A percentile compares a stretch with the other conserved stretches of the same genome.
Evolutionary conservation across 1,140 invertebrate species (phyloP).

Genomic region (Diachasma alloeum): DNA sequence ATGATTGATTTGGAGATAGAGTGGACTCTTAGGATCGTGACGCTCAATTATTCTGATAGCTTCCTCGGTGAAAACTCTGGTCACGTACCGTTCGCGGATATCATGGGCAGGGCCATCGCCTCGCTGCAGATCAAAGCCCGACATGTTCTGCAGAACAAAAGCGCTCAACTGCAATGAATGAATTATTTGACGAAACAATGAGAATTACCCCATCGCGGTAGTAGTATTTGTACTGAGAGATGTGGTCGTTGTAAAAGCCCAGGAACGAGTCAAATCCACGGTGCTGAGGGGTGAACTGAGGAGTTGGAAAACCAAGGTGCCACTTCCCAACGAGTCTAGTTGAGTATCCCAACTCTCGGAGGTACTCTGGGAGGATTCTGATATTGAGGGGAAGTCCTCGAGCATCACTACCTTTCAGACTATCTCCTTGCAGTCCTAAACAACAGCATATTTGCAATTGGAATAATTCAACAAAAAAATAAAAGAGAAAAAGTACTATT

Average conservation of each 20-base stretch:
- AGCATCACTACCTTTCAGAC: slow-evolving; percentile 65
- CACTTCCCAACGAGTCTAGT: slow-evolving; percentile 78
- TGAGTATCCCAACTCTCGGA: slow-evolving; percentile 68
- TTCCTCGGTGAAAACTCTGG: slow-evolving; percentile 74
- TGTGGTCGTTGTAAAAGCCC: slow-evolving; percentile 72
- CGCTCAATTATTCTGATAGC: slow-evolving; percentile 69
- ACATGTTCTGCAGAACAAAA: slow-evolving; percentile 58
- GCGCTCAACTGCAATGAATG: neutral
- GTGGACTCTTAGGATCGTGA: slow-evolving; percentile 68
- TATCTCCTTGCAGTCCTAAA: slow-evolving; percentile 69
- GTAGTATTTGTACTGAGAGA: slow-evolving; percentile 72
- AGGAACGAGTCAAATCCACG: slow-evolving; percentile 75
- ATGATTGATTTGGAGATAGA: slow-evolving; percentile 77
- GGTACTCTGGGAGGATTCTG: slow-evolving; percentile 67
- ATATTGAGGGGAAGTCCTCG: slow-evolving; percentile 68
- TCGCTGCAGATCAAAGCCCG: slow-evolving; percentile 66
- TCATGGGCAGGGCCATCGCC: slow-evolving; percentile 70
- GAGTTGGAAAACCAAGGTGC: slow-evolving; percentile 73
- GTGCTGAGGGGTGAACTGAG: slow-evolving; percentile 69
- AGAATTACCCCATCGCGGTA: slow-evolving; percentile 58
- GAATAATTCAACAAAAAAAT: slow-evolving; percentile 17
- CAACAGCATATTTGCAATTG: no score
- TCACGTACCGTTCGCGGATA: slow-evolving; percentile 72
- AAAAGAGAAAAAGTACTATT: neutral
- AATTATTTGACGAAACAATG: neutral